phyloP scores from a whole-genome alignment of 1,140 invertebrate species.

The Heterodera schachtii region DNA sequence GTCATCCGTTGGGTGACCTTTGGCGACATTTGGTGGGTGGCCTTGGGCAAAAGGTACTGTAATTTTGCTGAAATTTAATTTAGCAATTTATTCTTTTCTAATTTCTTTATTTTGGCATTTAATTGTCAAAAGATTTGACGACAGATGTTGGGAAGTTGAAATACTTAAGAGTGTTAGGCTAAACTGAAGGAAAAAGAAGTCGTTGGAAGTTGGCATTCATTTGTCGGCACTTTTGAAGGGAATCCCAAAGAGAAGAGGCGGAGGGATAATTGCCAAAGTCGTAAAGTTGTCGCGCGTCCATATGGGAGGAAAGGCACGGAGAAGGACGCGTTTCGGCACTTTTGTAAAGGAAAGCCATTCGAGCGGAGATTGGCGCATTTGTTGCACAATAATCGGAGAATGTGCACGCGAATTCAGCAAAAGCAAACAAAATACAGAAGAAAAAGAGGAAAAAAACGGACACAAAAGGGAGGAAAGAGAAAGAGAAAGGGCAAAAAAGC shows the following conservation, averaged over 20 bases:
- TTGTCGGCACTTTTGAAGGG: background rate
- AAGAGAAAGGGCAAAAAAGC: background rate
- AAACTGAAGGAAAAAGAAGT: no score
- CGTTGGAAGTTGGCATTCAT: background rate
- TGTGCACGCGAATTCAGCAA: background rate
- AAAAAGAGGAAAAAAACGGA: background rate
- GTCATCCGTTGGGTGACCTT: background rate
- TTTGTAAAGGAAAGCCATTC: background rate
- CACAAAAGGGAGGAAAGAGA: background rate
- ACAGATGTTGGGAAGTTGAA: no score
- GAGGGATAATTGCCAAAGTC: slow-evolving; percentile 1
- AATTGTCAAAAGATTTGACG: no score
- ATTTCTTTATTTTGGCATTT: no score
- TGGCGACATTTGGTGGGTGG: background rate
- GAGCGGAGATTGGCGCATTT: background rate
- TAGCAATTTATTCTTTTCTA: no score
- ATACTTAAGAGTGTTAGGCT: no score
- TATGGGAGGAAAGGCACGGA: background rate
- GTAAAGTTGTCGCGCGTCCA: background rate
- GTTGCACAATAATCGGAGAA: background rate
- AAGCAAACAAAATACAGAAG: background rate
- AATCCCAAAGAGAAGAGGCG: background rate
- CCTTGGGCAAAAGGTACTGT: background rate
- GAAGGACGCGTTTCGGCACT: background rate
- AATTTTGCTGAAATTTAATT: background rate